Base-by-base conservation (phyloP, 2,888 invertebrate genomes). In the Papilio gigon region DNA sequence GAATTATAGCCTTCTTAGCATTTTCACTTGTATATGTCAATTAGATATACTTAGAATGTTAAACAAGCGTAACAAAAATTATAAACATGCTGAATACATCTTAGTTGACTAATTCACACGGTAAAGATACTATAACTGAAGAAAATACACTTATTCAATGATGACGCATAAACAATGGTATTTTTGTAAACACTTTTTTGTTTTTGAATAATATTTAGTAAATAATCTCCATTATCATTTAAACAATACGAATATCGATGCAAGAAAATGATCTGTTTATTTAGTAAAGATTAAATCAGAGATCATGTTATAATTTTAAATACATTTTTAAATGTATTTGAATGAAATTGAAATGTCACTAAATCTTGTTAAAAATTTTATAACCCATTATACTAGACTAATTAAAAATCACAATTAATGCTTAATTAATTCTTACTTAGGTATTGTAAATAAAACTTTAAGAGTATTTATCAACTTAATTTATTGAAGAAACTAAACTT, bases 161-260 rank as follows among this genome's bases (percentile, higher is more conserved):
- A 22, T 30, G 5, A n/a, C 4, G n/a, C 25, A 6, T 9, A 17
- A 53, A 44, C 11, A 22, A 17, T 30, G 0, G 1, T 14, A 50
- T 50, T 27, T 53, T 53, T 53, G 53, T 53, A 53, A 53, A 53
- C 27, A 53, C n/a, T 53, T 30, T 3, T 9, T 53, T 17, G 8
- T 53, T 6, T 4, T n/a, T 14, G 12, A 53, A 3, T 27, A 17
- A 53, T 30, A 4, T 53, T 27, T 30, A 3, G 12, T 2, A 53
- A 53, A 53, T n/a, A 17, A n/a, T 53, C 30, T n/a, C 30, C 14
- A n/a, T 53, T 53, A n/a, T 17, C n/a, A 53, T 30, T 17, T 27
- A 53, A 53, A 27, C 25, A 53, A 53, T 53, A 30, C n/a, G 14
- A 53, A n/a, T 1, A 6, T 2, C 5, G 14, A 50, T 27, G 14